Evolutionary conservation across 2,888 invertebrate genomes (phyloP).

Genomic region (Drosophila atripex): DNA sequence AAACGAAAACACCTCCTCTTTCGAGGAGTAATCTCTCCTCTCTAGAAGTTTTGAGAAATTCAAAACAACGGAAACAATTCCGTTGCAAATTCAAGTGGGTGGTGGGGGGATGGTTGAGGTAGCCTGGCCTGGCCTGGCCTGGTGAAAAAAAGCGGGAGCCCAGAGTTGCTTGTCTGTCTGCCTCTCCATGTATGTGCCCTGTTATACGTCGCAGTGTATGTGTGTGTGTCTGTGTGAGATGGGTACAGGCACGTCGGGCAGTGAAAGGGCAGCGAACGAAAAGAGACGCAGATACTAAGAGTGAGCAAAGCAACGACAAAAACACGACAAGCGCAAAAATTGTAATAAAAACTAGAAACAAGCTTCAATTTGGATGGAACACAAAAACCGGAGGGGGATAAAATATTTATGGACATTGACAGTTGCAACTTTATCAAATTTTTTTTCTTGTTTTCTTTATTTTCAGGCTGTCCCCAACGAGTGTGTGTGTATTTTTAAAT

Average conservation of each 20-base stretch:
- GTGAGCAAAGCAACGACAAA: constrained; percentile 49
- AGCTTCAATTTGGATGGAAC: constrained; percentile 69
- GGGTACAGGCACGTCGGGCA: constrained; percentile 69
- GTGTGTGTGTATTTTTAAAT: constrained; percentile 47
- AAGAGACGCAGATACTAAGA: constrained; percentile 3
- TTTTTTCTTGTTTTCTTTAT: constrained; percentile 38
- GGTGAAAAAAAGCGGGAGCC: constrained; percentile 9
- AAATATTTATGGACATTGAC: constrained; percentile 73
- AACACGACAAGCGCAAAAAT: constrained; percentile 69
- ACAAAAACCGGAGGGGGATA: constrained; percentile 24
- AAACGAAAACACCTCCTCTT: constrained; percentile 13
- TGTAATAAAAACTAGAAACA: constrained; percentile 77
- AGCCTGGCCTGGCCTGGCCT: not conserved
- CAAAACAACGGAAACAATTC: constrained; percentile 25
- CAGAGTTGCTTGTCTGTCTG: constrained; percentile 46
- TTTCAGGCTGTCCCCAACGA: constrained; percentile 19
- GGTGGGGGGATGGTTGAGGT: constrained; percentile 15
- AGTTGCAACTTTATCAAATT: constrained; percentile 55
- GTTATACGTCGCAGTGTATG: constrained; percentile 8
- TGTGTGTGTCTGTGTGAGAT: constrained; percentile 35
- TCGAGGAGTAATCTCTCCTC: constrained; percentile 14
- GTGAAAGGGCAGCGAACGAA: constrained; percentile 50
- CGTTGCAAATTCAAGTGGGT: constrained; percentile 35
- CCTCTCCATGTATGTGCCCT: constrained; percentile 19
- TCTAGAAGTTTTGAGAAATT: constrained; percentile 22